Evolutionary conservation across 2,797 vertebrate species (phyloP).

Genomic region (Melanotaenia parkinsoni): DNA sequence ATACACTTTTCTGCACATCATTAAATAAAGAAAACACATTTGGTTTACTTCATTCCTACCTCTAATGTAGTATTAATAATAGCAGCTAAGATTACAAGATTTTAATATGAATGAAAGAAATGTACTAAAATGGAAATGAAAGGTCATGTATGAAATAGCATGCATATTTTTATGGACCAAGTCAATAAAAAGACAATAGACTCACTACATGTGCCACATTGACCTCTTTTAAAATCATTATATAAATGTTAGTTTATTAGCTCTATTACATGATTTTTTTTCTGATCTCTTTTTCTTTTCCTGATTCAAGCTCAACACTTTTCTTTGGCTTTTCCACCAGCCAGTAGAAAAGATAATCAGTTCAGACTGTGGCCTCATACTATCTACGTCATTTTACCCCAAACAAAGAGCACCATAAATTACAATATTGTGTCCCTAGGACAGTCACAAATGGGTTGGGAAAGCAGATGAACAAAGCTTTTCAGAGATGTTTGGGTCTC

Average conservation of each 20-base stretch:
- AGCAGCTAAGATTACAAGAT: neutral
- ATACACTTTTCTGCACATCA: neutral
- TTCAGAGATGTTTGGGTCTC: neutral
- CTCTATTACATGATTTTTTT: neutral
- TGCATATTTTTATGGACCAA: no score
- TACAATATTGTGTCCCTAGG: slow-evolving; percentile 49
- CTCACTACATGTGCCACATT: no score
- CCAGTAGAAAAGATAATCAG: neutral
- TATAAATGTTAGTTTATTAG: no score
- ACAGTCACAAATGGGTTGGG: slow-evolving; percentile 55
- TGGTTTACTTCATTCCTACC: neutral
- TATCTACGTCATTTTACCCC: slow-evolving; percentile 29
- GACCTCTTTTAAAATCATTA: no score
- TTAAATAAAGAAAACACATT: neutral
- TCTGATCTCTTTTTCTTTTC: neutral
- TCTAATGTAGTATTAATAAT: neutral
- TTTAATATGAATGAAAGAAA: neutral
- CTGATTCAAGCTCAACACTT: neutral
- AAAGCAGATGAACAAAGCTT: slow-evolving; percentile 56
- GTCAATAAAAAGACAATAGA: no score
- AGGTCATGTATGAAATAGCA: no score
- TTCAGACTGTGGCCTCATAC: slow-evolving; percentile 32
- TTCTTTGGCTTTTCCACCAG: slow-evolving; percentile 6
- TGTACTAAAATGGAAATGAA: neutral
- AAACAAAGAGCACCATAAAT: slow-evolving; percentile 68